phyloP scores from a whole-genome alignment of 2,113 vertebrate genomes.

The Sphyrna mokarran region DNA sequence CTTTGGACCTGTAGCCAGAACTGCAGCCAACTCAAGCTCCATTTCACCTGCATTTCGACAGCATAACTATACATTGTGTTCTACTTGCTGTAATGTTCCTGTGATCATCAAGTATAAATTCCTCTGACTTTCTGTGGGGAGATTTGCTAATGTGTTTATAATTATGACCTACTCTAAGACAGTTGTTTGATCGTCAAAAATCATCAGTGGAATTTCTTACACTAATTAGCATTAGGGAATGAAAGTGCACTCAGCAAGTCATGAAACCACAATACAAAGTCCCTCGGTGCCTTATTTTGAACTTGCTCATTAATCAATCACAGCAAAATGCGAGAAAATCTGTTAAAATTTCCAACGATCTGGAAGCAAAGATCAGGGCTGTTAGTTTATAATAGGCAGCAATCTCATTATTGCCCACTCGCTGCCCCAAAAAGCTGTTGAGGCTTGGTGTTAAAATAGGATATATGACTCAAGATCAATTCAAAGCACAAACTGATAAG shows the following conservation, averaged over 20 bases:
- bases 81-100: background rate
- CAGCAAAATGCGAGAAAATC: background rate
- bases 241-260: background rate
- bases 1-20: background rate
- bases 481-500: too few species aligned
- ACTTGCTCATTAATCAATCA: background rate
- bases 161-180: background rate
- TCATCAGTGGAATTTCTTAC: background rate
- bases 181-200: background rate
- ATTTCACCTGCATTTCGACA: background rate
- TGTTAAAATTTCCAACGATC: background rate
- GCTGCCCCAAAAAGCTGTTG: too few species aligned
- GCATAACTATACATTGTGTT: background rate
- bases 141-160: background rate
- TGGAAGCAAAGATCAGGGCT: background rate
- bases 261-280: background rate
- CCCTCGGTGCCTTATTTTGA: background rate
- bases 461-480: too few species aligned
- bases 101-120: background rate
- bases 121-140: background rate
- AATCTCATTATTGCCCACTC: background rate
- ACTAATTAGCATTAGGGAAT: background rate
- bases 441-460: too few species aligned
- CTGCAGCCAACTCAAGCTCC: background rate
- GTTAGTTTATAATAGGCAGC: background rate